These are phyloP conservation scores for Drosophila willistoni DNA, from an alignment of 1,140 invertebrate species.

Conservation along the genomic window DNA sequence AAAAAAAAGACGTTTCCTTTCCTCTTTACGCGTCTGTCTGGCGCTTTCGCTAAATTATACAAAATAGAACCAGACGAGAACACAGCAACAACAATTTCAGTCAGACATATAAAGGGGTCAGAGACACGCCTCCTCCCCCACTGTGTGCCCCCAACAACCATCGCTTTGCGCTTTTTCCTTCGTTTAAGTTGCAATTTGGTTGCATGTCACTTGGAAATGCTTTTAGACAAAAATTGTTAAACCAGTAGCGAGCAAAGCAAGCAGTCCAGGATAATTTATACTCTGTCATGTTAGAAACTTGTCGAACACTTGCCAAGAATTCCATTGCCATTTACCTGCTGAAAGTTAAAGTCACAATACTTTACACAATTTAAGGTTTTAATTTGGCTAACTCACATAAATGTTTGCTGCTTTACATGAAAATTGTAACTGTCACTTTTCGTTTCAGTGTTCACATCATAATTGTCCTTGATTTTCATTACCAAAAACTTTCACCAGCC, in stretches of 20 bases:
- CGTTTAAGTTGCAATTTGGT: conserved; percentile 77
- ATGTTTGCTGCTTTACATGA: too few relatives aligned
- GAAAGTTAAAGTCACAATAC: not conserved
- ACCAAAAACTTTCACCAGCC: conserved; percentile 6
- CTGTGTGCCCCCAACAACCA: not conserved
- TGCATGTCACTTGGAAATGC: conserved; percentile 76
- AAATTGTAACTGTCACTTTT: not conserved
- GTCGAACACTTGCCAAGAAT: conserved; percentile 12
- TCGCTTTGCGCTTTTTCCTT: conserved; percentile 54
- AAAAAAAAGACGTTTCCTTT: conserved; percentile 67
- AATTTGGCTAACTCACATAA: not conserved
- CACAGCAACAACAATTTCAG: conserved; percentile 14
- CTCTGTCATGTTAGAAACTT: conserved; percentile 10
- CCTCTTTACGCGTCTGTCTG: conserved; percentile 36
- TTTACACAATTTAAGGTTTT: not conserved
- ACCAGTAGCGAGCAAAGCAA: conserved; percentile 6
- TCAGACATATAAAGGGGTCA: conserved; percentile 20
- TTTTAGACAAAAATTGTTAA: conserved; percentile 68
- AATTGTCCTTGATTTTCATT: conserved; percentile 17
- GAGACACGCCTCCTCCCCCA: conserved; percentile 31
- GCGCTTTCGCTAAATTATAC: conserved; percentile 70
- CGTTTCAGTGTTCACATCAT: not conserved
- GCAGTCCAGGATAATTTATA: conserved; percentile 42
- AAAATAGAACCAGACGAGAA: conserved; percentile 56
- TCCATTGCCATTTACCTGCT: conserved; percentile 3